Base-by-base conservation (phyloP, 2,797 vertebrate species). In the Acridotheres tristis region DNA sequence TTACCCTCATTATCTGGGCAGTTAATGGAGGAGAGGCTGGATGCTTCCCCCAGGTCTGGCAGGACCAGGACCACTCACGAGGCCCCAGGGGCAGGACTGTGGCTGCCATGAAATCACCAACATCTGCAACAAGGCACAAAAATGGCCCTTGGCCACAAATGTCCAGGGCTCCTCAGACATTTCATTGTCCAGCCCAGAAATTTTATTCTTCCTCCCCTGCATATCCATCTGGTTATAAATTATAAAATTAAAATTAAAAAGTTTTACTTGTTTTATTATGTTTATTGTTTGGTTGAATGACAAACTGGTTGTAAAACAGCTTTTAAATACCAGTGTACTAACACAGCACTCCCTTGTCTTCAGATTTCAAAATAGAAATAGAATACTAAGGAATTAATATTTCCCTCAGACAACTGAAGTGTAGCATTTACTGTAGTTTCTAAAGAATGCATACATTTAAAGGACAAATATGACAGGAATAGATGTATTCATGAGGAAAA, bases 391-490 rank as follows among this genome's bases (percentile, higher is more conserved):
- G 26, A 86, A 51, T 69, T 73, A 90, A 38, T 78, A 62, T 66
- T 81, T 81, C 62, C 67, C 45, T 69, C 59, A 78, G 43, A 62
- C 45, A 75, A 85, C 0, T 27, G 47, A 85, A 11, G n/a, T 47
- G 48, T 19, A 78, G 2, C 20, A 36, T 48, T 78, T 73, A 13
- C 51, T 86, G 79, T 55, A 38, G 16, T 55, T 94, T 84, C 47
- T 32, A 79, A 85, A 76, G 59, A 66, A 76, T 58, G 51, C 21
- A 69, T 84, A 29, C 9, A 65, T 94, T 90, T 69, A 34, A 69
- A 88, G 21, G 40, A 88, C 75, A 91, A 88, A 84, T 72, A 84
- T n/a, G 79, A 75, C 55, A 84, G 51, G 27, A 72, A 91, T 36
- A 81, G 58, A n/a, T 72, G 17, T 72, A 93, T 80, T 88, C 40